A percentile compares a stretch with the other conserved stretches of the same genome.
Evolutionary conservation across 2,113 vertebrate species (phyloP).

Genomic region (Sinocyclocheilus anophthalmus): DNA sequence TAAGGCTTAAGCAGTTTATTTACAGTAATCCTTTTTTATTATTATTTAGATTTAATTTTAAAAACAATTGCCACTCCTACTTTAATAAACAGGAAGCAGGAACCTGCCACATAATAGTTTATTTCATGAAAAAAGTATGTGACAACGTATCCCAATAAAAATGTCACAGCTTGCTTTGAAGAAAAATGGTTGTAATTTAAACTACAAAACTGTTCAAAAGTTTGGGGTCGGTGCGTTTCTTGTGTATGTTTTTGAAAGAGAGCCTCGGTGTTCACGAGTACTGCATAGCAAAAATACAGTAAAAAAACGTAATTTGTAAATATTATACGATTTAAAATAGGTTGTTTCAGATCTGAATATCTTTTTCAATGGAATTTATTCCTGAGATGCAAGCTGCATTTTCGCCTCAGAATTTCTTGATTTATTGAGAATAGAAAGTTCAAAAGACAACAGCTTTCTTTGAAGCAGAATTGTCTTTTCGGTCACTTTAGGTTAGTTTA

Average conservation of each 20-base stretch:
- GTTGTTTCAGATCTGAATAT: not conserved
- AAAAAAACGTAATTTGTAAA: not conserved
- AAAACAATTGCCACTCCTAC: not conserved
- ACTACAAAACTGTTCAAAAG: not conserved
- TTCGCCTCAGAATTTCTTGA: not conserved
- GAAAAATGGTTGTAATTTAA: not conserved
- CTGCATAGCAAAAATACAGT: not conserved
- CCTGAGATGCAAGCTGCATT: not conserved
- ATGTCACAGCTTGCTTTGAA: no score
- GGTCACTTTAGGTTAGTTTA: no score
- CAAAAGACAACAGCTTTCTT: no score
- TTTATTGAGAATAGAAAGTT: no score
- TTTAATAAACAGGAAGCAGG: no score
- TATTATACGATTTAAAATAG: not conserved
- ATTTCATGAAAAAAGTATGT: no score
- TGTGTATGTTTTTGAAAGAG: not conserved
- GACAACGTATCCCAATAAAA: no score
- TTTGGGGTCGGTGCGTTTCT: not conserved
- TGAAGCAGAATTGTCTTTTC: no score
- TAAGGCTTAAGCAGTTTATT: not conserved
- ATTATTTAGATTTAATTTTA: not conserved
- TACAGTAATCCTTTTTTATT: not conserved
- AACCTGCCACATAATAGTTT: no score
- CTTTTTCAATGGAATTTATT: not conserved
- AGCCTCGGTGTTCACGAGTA: not conserved